Evolutionary conservation across 2,888 invertebrate genomes (phyloP).

Genomic region (Imbricaverruca yamaguchii): DNA sequence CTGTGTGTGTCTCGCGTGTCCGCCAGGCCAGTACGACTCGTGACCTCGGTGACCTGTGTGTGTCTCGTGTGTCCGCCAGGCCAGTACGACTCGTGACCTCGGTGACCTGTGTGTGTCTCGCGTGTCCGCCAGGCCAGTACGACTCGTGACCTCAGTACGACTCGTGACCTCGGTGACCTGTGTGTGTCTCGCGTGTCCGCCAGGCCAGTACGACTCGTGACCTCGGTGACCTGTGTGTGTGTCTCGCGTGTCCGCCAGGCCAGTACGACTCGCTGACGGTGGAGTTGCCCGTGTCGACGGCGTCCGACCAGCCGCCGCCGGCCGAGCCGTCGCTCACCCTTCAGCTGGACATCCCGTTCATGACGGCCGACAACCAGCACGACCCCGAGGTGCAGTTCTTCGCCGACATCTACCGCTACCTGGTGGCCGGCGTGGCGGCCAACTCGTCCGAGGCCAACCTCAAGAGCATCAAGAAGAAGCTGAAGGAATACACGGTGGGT

Average conservation of each 20-base stretch:
- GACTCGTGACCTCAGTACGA: background rate
- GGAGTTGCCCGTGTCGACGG: background rate
- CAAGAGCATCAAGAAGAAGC: conserved; percentile 34
- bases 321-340: conserved; percentile 8
- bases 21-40: too few species aligned
- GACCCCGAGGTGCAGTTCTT: conserved; percentile 34
- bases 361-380: conserved; percentile 25
- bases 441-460: conserved; percentile 32
- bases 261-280: background rate
- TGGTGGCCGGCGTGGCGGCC: conserved; percentile 30
- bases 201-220: background rate
- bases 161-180: too few species aligned
- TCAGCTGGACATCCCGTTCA: conserved; percentile 14
- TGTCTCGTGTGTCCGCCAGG: too few species aligned
- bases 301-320: background rate
- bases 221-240: too few species aligned
- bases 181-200: too few species aligned
- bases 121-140: background rate
- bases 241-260: background rate
- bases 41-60: too few species aligned
- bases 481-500: conserved; percentile 34
- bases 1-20: too few species aligned
- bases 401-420: conserved; percentile 34
- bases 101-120: too few species aligned
- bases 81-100: too few species aligned